phyloP scores from a whole-genome alignment of 2,113 vertebrate genomes.

The Hystrix cristata region DNA sequence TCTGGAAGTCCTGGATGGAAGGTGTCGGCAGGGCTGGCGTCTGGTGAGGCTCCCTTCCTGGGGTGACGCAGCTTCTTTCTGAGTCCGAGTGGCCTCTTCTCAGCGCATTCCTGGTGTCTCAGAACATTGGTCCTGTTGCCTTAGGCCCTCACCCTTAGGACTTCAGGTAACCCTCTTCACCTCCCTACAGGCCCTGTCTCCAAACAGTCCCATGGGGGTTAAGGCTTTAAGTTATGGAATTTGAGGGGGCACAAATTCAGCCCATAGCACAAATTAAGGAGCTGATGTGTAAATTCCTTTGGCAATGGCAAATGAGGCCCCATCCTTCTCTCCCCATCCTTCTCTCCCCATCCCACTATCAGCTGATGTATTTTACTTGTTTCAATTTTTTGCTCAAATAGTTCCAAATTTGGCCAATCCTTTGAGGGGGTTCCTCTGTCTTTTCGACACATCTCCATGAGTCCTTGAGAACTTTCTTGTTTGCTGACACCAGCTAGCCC shows the following conservation, averaged over 20 bases:
- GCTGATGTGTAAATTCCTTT: neutral
- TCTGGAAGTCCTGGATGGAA: neutral
- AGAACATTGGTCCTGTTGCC: fast-evolving
- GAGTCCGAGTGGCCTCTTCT: neutral
- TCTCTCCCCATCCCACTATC: neutral
- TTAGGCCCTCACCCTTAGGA: neutral
- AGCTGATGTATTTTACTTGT: neutral
- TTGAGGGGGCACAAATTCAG: neutral
- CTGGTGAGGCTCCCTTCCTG: neutral
- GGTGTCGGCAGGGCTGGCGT: neutral
- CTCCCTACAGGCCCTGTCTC: neutral
- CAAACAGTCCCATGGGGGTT: neutral
- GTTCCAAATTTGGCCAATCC: neutral
- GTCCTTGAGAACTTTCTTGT: neutral
- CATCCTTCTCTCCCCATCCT: fast-evolving
- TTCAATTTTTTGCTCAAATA: neutral
- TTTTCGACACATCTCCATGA: neutral
- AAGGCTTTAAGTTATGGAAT: neutral
- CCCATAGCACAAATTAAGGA: neutral
- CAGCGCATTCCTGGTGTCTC: neutral
- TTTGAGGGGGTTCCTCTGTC: neutral
- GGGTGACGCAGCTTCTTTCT: too few species aligned
- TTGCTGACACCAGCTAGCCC: neutral
- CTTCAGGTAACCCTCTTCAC: neutral
- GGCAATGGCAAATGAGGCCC: neutral